Percentiles rank a stretch among this genome's conserved stretches.
phyloP scores from a whole-genome alignment of 2,113 vertebrate genomes.

The Paracyprichromis sp. region DNA sequence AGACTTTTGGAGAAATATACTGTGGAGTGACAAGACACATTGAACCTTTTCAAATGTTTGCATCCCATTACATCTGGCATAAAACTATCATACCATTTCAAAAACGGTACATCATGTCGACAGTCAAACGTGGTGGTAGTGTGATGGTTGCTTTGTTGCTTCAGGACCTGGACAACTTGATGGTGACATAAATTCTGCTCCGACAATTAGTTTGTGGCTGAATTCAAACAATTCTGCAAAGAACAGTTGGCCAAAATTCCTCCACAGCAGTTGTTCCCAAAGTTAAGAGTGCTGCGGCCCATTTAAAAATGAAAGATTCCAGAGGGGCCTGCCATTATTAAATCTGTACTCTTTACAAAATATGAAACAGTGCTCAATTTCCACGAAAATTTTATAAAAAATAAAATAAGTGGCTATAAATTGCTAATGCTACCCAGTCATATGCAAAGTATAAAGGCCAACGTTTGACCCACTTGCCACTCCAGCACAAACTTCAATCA shows the following conservation, averaged over 20 bases:
- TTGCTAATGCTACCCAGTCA: not conserved
- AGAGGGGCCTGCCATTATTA: not conserved
- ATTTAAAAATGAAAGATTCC: not conserved
- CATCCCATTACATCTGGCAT: not conserved
- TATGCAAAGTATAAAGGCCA: not conserved
- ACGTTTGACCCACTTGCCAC: not conserved
- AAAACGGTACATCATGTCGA: not conserved
- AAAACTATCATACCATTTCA: not conserved
- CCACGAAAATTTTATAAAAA: rapidly evolving
- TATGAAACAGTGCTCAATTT: not conserved
- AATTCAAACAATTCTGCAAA: not conserved
- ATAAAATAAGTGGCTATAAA: not conserved
- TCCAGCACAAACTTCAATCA: not conserved
- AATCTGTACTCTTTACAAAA: not conserved
- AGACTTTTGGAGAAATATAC: not conserved
- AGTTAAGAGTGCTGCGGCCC: not conserved
- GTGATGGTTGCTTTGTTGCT: not conserved
- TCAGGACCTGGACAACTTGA: not conserved
- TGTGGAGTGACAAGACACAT: not conserved
- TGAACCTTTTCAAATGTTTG: not conserved
- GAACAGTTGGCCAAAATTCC: not conserved
- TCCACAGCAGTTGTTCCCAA: not conserved
- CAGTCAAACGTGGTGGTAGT: not conserved
- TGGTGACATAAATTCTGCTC: not conserved
- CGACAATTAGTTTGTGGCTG: not conserved